Conservation (phyloP, 2,113 vertebrate genomes). For the Myotis lucifugus region DNA sequence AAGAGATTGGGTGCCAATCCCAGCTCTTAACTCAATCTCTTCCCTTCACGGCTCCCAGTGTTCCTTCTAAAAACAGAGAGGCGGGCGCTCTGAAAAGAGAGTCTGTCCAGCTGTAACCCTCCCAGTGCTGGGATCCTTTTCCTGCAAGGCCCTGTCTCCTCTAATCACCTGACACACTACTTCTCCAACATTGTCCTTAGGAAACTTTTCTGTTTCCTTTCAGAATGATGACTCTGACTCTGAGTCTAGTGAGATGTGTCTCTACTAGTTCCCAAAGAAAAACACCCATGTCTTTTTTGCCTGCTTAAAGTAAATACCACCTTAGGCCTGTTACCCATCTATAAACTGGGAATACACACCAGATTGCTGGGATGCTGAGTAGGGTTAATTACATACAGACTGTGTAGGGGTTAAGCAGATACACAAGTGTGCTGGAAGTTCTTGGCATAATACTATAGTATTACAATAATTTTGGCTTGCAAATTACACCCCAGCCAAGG, state of each 20-base stretch:
- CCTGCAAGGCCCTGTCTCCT: not conserved
- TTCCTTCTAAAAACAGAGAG: not conserved
- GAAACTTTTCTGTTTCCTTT: conserved; percentile 62
- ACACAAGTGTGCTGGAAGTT: conserved; percentile 66
- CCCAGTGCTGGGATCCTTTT: not conserved
- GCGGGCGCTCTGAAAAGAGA: not conserved
- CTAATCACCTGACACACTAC: not conserved
- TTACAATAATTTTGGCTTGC: conserved; percentile 77
- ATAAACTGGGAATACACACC: conserved; percentile 62
- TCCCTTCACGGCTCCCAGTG: not conserved
- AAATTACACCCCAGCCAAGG: conserved; percentile 75
- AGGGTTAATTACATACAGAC: conserved; percentile 72
- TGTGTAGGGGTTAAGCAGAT: conserved; percentile 63
- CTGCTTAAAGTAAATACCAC: conserved; percentile 70
- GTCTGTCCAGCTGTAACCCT: not conserved
- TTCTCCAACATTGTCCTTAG: not conserved
- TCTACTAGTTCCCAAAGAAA: conserved; percentile 57
- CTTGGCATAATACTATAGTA: conserved; percentile 77
- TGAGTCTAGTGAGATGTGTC: conserved; percentile 21
- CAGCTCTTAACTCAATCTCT: not conserved
- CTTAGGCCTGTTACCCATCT: conserved; percentile 60
- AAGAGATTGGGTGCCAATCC: not conserved
- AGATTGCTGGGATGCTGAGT: conserved; percentile 52
- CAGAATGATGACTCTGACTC: conserved; percentile 39
- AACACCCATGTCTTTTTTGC: conserved; percentile 51